phyloP scores from a whole-genome alignment of 2,888 invertebrate genomes.

The Neoascia interrupta region DNA sequence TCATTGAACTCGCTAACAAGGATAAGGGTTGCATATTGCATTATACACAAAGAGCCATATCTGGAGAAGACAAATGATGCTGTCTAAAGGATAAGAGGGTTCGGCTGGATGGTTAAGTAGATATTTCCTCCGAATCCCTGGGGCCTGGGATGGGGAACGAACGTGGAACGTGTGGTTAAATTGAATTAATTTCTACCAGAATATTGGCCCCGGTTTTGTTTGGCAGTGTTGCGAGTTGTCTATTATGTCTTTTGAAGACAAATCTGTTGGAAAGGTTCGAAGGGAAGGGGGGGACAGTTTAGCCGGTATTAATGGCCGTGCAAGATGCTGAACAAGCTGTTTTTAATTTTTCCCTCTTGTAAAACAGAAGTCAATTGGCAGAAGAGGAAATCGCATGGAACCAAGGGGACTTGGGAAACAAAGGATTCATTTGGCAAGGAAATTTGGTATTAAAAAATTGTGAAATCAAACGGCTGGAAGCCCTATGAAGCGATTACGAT shows the following conservation, averaged over 20 bases:
- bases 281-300: conserved; percentile 23
- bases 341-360: conserved; percentile 46
- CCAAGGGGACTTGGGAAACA: background rate
- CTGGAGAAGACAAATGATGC: conserved; percentile 49
- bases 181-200: conserved; percentile 62
- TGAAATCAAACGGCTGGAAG: too few species aligned
- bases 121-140: conserved; percentile 23
- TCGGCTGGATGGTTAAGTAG: conserved; percentile 26
- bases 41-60: conserved; percentile 1
- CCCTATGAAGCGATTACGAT: too few species aligned
- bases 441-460: too few species aligned
- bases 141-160: background rate
- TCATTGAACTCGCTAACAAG: conserved; percentile 54
- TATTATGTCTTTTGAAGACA: background rate
- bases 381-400: background rate
- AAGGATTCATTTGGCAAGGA: conserved; percentile 3
- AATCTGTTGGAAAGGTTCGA: conserved; percentile 13
- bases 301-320: conserved; percentile 47
- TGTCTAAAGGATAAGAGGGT: conserved; percentile 46
- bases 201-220: conserved; percentile 44
- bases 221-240: background rate
- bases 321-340: conserved; percentile 50
- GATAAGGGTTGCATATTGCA: conserved; percentile 13
- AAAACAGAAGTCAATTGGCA: too few species aligned
- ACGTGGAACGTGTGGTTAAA: conserved; percentile 33